These are phyloP conservation scores for Didymodactylos carnosus DNA, from an alignment of 2,888 invertebrate species.

Conservation along the genomic window DNA sequence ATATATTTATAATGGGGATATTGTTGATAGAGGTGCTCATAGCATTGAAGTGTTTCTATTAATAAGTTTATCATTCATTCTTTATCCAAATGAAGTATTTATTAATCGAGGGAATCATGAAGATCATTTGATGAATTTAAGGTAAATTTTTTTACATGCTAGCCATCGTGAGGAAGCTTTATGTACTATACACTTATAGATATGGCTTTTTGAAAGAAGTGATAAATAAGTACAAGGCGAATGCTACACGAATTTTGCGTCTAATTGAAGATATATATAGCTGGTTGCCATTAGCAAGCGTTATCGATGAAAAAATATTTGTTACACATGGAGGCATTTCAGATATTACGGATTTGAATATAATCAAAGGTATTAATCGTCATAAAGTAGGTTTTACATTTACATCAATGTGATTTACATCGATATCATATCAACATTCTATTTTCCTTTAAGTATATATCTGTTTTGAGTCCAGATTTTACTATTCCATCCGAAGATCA, in stretches of 20 bases:
- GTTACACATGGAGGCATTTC: slow-evolving; percentile 83
- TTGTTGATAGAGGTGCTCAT: slow-evolving; percentile 73
- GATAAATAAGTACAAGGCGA: slow-evolving; percentile 52
- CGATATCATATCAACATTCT: background rate
- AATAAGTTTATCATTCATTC: slow-evolving; percentile 54
- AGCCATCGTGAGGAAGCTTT: background rate
- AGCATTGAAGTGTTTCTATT: slow-evolving; percentile 64
- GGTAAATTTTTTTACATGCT: slow-evolving; percentile 2
- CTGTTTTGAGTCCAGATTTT: slow-evolving; percentile 9
- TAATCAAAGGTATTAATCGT: slow-evolving; percentile 51
- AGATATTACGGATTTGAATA: slow-evolving; percentile 54
- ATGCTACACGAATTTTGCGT: slow-evolving; percentile 46
- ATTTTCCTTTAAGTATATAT: slow-evolving; percentile 2
- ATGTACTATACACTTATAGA: too few relatives aligned
- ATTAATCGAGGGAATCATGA: slow-evolving; percentile 83
- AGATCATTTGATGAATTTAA: slow-evolving; percentile 61
- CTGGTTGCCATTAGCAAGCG: slow-evolving; percentile 70
- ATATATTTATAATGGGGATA: slow-evolving; percentile 79
- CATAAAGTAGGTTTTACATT: slow-evolving; percentile 50
- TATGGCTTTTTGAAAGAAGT: slow-evolving; percentile 82
- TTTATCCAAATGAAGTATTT: slow-evolving; percentile 63
- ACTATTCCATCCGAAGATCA: slow-evolving; percentile 9
- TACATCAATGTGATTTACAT: too few relatives aligned
- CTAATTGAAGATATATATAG: slow-evolving; percentile 71
- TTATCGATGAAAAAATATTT: slow-evolving; percentile 68